phyloP scores from a whole-genome alignment of 2,888 invertebrate species.

The Apodemia mormo region DNA sequence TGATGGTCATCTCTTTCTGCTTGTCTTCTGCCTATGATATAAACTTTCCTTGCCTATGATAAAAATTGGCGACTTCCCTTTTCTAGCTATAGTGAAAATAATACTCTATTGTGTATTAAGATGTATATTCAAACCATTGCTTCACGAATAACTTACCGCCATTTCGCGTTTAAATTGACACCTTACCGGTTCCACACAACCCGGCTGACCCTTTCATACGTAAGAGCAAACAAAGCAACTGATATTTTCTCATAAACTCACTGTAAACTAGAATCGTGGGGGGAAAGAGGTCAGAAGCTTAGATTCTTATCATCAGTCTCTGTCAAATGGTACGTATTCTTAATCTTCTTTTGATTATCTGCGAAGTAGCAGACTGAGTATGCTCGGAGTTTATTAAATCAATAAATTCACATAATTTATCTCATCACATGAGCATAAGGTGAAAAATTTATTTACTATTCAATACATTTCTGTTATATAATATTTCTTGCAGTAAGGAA shows the following conservation, averaged over 20 bases:
- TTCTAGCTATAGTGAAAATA: too few relatives aligned
- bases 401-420: too few relatives aligned
- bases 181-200: not conserved
- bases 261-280: not conserved
- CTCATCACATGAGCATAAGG: too few relatives aligned
- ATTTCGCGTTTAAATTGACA: not conserved
- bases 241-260: not conserved
- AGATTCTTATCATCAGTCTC: not conserved
- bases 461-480: too few relatives aligned
- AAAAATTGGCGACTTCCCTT: too few relatives aligned
- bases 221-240: not conserved
- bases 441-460: too few relatives aligned
- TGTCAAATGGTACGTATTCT: slow-evolving; percentile 10
- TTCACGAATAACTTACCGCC: not conserved
- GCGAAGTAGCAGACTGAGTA: not conserved
- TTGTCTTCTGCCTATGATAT: too few relatives aligned
- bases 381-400: not conserved
- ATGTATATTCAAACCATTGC: not conserved
- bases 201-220: not conserved
- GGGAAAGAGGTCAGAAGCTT: slow-evolving; percentile 4
- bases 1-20: too few relatives aligned
- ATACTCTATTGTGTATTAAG: too few relatives aligned
- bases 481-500: too few relatives aligned
- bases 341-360: not conserved
- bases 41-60: too few relatives aligned